Evolutionary conservation across 2,888 invertebrate genomes (phyloP), one percentile per base, ranked within the genome.

Genomic region (Busseola fusca): DNA sequence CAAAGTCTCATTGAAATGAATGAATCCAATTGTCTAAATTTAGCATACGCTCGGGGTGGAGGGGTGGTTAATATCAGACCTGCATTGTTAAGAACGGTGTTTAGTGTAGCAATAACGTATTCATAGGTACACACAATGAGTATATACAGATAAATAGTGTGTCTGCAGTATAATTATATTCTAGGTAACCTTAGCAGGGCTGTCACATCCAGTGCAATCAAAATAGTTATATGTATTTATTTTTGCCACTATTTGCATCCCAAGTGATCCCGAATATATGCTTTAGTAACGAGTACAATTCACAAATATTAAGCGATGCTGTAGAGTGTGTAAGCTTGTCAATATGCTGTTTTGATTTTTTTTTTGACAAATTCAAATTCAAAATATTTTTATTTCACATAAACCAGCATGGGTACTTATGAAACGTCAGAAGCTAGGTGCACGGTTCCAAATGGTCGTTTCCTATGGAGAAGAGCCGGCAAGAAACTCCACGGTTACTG

Each of bases 51-150:
- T 27, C 34, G 16, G 5, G 21, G 18, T 45, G 27, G 60, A 27
- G 27, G 9, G 45, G n/a, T 37, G 57, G 48, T 50, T n/a, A 40
- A 56, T 40, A 56, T 45, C 7, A 45, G 34, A 60, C 9, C 37
- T 54, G 72, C 27, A 56, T 72, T 56, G n/a, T 71, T 42, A 25
- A 21, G 9, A 37, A n/a, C 66, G 12, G 37, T n/a, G 25, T 56
- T 30, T 12, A 40, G 12, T 63, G 72, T 48, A 16, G 25, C 27
- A 62, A 56, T 5, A 48, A 10, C 27, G 27, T 48, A 48, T 2
- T n/a, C n/a, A n/a, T n/a, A n/a, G n/a, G n/a, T 37, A 25, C 40
- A 21, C 21, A 58, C 21, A 40, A 25, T 25, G 40, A 34, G 9
- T 30, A 48, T 40, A 59, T 58, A 21, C 18, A 4, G 12, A 1